Evolutionary conservation across 1,140 invertebrate species (phyloP).

Genomic region (Steinernema feltiae): DNA sequence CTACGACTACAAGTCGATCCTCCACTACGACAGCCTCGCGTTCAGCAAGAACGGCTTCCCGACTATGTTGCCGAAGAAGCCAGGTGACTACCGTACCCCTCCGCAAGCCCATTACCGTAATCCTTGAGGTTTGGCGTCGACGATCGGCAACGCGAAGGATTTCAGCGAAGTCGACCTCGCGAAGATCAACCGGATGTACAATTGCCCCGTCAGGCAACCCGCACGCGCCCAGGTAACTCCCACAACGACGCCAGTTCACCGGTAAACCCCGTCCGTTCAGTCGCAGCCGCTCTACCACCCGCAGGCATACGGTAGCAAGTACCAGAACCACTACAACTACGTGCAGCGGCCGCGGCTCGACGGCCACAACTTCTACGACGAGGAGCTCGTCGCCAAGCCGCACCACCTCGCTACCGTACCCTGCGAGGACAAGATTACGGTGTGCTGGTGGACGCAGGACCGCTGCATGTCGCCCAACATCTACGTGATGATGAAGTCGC

Average conservation of each 20-base stretch:
- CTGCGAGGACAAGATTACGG: slow-evolving; percentile 54
- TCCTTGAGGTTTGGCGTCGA: slow-evolving; percentile 46
- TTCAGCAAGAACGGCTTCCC: slow-evolving; percentile 57
- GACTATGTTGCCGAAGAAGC: slow-evolving; percentile 56
- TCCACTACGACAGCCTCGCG: slow-evolving; percentile 57
- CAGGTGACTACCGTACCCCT: slow-evolving; percentile 36
- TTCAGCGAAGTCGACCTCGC: slow-evolving; percentile 53
- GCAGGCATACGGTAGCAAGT: no score
- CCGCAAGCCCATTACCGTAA: not conserved
- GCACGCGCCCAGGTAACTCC: slow-evolving; percentile 39
- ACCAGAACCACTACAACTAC: not conserved
- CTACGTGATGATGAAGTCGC: slow-evolving; percentile 50
- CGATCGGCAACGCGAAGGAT: slow-evolving; percentile 56
- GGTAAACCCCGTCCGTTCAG: slow-evolving; percentile 10
- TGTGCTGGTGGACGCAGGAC: slow-evolving; percentile 58
- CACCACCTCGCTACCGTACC: slow-evolving; percentile 3
- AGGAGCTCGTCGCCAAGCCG: not conserved
- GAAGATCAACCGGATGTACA: slow-evolving; percentile 58
- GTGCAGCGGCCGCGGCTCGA: not conserved
- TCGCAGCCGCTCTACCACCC: not conserved
- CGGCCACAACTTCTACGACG: not conserved
- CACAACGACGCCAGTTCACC: slow-evolving; percentile 9
- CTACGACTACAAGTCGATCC: slow-evolving; percentile 54
- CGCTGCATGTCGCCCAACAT: slow-evolving; percentile 52
- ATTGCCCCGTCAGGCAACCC: slow-evolving; percentile 37